Evolutionary conservation across 1,140 invertebrate species (phyloP).

Genomic region (Theocolax elegans): DNA sequence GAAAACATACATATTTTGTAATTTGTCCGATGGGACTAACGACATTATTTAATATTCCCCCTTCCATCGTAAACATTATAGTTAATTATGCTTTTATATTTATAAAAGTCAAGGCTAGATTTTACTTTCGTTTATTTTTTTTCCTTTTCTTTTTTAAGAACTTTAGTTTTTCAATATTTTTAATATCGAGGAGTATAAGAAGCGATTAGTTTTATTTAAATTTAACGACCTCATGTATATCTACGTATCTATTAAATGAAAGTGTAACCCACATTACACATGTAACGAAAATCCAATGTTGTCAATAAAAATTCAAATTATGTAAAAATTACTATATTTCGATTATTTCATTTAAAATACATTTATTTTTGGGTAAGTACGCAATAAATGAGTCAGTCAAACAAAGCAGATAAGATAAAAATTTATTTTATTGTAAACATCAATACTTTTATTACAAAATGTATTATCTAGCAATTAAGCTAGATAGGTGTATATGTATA

Average conservation of each 20-base stretch:
- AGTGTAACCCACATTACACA: constrained; percentile 58
- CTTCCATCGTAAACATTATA: too few species aligned
- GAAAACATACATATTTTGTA: constrained; percentile 32
- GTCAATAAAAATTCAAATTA: constrained; percentile 57
- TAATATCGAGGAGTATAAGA: background rate
- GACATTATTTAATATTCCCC: constrained; percentile 21
- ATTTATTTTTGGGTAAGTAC: background rate
- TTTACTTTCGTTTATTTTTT: background rate
- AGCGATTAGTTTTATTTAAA: background rate
- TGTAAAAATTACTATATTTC: constrained; percentile 43
- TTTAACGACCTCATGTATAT: constrained; percentile 53
- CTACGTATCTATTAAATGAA: constrained; percentile 55
- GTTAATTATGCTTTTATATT: background rate
- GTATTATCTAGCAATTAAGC: constrained; percentile 13
- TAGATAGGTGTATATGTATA: constrained; percentile 1
- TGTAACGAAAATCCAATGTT: constrained; percentile 63
- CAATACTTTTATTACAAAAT: constrained; percentile 12
- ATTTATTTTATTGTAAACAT: constrained; percentile 26
- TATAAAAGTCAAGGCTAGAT: background rate
- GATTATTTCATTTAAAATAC: constrained; percentile 3
- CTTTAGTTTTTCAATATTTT: background rate
- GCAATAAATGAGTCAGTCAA: constrained; percentile 6
- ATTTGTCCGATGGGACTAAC: constrained; percentile 7
- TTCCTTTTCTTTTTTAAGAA: background rate
- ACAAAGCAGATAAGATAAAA: constrained; percentile 21